Evolutionary conservation across 1,140 invertebrate genomes (phyloP).

Genomic region (Drosophila mojavensis): DNA sequence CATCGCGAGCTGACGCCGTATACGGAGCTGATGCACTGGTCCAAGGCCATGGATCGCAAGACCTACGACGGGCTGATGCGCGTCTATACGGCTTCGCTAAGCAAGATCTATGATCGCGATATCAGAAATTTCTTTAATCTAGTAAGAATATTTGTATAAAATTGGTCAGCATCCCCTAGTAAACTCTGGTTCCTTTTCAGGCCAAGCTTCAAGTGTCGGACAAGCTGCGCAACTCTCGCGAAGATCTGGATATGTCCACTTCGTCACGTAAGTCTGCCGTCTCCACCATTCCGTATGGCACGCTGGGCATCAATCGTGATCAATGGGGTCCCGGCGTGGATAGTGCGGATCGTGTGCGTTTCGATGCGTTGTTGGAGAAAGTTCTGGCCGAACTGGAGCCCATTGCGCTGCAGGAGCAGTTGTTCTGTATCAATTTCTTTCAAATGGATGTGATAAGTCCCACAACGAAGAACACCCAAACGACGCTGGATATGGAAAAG

Average conservation of each 20-base stretch:
- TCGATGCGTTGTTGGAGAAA: constrained; percentile 84
- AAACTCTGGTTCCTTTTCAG: constrained; percentile 28
- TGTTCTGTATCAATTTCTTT: constrained; percentile 97
- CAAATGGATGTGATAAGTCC: constrained; percentile 89
- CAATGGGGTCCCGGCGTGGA: constrained; percentile 81
- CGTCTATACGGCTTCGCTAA: constrained; percentile 91
- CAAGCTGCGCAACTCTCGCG: constrained; percentile 71
- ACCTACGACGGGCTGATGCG: constrained; percentile 92
- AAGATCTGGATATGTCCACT: constrained; percentile 77
- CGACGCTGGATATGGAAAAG: constrained; percentile 85
- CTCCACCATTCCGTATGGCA: constrained; percentile 77
- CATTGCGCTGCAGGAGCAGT: constrained; percentile 96
- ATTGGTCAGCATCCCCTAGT: too few relatives aligned
- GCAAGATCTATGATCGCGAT: constrained; percentile 94
- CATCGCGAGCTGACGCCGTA: constrained; percentile 94
- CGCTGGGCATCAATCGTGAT: constrained; percentile 77
- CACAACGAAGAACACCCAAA: constrained; percentile 86
- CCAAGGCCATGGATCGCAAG: constrained; percentile 92
- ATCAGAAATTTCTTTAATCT: constrained; percentile 91
- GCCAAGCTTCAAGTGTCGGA: constrained; percentile 85
- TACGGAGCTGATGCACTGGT: constrained; percentile 95
- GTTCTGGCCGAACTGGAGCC: constrained; percentile 95
- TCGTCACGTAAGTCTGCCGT: constrained; percentile 72
- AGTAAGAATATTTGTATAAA: constrained; percentile 35
- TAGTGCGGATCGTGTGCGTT: constrained; percentile 77